Evolutionary conservation across 2,888 invertebrate genomes (phyloP), one percentile per base, ranked within the genome.

Genomic region (Polyploca ridens): DNA sequence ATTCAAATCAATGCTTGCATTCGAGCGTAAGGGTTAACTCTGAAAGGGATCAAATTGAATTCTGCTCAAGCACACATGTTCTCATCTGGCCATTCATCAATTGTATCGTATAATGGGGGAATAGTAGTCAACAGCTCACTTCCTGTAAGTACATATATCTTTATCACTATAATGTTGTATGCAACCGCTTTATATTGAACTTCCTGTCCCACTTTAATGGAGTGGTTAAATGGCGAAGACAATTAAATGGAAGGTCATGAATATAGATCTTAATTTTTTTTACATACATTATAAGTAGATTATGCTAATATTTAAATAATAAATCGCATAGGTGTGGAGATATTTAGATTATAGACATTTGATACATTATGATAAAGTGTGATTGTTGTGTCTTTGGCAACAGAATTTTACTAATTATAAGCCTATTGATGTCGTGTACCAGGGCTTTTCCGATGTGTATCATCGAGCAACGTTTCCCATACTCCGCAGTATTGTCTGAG

Each of bases 1-100:
- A 89, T 91, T 90, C 88, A 90, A 90, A 93, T 91, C 90, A 90
- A 90, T 88, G 86, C 82, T 70, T 75, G 77, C 81, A 86, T 84
- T 84, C 83, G 82, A 74, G 81, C 85, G 84, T 81, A 91, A 90
- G 91, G 90, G 90, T 89, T 89, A 84, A 78, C 87, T 82, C 76
- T 87, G 86, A 89, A 89, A 89, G 89, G 90, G 88, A 88, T 90
- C 88, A 89, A 90, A 90, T 91, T 90, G 90, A 90, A 91, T 91
- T 90, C 81, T 79, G 84, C 83, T 87, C 84, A 83, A 88, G 87
- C 87, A 90, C 90, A 90, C 87, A 89, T 89, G 90, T 81, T 89
- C 90, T 74, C 86, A 82, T 86, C 81, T 88, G 86, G 77, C 87
- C 82, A 91, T 92, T 92, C 91, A 91, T 91, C 90, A 90, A 90